phyloP scores from a whole-genome alignment of 2,888 invertebrate species.

The Fissipunctia ypsillon region DNA sequence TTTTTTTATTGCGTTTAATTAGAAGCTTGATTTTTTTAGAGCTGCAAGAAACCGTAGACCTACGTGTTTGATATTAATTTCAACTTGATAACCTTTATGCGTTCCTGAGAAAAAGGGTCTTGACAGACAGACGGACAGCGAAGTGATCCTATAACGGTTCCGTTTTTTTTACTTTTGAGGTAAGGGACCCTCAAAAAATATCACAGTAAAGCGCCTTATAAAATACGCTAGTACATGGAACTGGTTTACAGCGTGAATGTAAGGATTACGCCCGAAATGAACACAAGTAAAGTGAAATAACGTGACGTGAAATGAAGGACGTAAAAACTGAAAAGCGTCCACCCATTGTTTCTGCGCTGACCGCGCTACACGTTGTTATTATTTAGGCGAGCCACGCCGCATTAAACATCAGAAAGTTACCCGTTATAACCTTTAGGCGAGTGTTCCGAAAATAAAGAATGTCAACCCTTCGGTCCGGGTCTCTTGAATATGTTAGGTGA shows the following conservation, averaged over 20 bases:
- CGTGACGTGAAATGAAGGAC: conserved; percentile 52
- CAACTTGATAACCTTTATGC: too few species aligned
- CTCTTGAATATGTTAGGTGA: conserved; percentile 67
- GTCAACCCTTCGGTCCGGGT: conserved; percentile 62
- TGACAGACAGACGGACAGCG: too few species aligned
- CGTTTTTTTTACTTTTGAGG: too few species aligned
- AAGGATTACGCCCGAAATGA: conserved; percentile 47
- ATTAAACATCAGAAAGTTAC: conserved; percentile 64
- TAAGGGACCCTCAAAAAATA: too few species aligned
- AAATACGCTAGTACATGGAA: conserved; percentile 25
- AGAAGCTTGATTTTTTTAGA: too few species aligned
- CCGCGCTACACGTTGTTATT: conserved; percentile 60
- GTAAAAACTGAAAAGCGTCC: conserved; percentile 54
- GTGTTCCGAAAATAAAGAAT: conserved; percentile 70
- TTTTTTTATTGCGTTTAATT: too few species aligned
- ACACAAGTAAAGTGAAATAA: conserved; percentile 50
- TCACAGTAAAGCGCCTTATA: conserved; percentile 38
- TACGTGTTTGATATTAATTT: too few species aligned
- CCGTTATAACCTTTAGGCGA: conserved; percentile 59
- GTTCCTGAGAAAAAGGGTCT: too few species aligned
- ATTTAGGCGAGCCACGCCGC: conserved; percentile 62
- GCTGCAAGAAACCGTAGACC: too few species aligned
- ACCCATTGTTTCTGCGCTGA: conserved; percentile 52
- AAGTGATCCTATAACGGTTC: too few species aligned
- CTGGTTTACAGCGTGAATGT: conserved; percentile 34